Evolutionary conservation across 2,888 invertebrate species (phyloP).

Genomic region (Mellilla xanthometata): DNA sequence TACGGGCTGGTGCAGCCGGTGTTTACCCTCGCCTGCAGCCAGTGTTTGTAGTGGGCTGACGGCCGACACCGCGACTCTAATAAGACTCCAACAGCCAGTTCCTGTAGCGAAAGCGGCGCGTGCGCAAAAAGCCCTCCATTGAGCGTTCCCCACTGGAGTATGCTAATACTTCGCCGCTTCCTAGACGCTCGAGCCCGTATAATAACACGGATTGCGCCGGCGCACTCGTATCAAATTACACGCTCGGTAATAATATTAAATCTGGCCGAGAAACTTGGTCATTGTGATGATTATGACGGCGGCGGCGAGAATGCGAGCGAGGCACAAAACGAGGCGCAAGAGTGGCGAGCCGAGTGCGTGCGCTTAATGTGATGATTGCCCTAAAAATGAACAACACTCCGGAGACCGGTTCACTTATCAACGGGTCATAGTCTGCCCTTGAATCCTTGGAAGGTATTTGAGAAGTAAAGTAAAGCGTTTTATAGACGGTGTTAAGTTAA

Average conservation of each 20-base stretch:
- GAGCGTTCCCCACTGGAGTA: slow-evolving; percentile 30
- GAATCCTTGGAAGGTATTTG: slow-evolving; percentile 7
- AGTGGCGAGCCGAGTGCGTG: slow-evolving; percentile 20
- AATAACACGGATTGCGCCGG: slow-evolving; percentile 26
- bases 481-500: slow-evolving; percentile 1
- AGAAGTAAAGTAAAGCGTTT: slow-evolving; percentile 9
- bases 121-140: slow-evolving; percentile 40
- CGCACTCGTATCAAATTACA: slow-evolving; percentile 26
- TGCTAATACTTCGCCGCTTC: slow-evolving; percentile 38
- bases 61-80: slow-evolving; percentile 25
- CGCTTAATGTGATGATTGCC: slow-evolving; percentile 33
- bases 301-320: slow-evolving; percentile 17
- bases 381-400: slow-evolving; percentile 29
- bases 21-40: slow-evolving; percentile 30
- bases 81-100: slow-evolving; percentile 34
- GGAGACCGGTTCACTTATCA: slow-evolving; percentile 23
- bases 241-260: slow-evolving; percentile 21
- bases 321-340: slow-evolving; percentile 21
- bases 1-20: slow-evolving; percentile 27
- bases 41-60: slow-evolving; percentile 44
- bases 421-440: slow-evolving; percentile 11
- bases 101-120: slow-evolving; percentile 47
- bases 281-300: slow-evolving; percentile 24
- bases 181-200: slow-evolving; percentile 25
- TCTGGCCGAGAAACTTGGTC: slow-evolving; percentile 23